Evolutionary conservation across 2,888 invertebrate genomes (phyloP), one percentile per base, ranked within the genome.

Genomic region (Gastracanthus pulcherrimus): DNA sequence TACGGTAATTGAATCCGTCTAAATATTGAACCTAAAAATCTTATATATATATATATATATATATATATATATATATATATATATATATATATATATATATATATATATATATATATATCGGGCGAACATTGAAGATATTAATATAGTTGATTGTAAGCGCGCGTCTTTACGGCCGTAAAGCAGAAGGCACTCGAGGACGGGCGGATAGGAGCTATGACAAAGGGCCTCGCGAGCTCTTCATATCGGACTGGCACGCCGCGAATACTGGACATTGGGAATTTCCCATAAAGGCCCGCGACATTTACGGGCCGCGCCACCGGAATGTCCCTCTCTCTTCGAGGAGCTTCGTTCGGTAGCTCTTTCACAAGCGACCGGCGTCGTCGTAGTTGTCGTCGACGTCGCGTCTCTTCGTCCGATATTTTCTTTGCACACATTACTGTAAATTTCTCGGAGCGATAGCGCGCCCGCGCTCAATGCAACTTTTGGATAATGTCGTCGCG

Each of bases 241-340:
- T 72, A 72, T 60, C 71, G 55, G 23, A 51, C n/a, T n/a, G 51
- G 72, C 58, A 29, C 45, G 58, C 60, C 34, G 72, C 34, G 31
- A 45, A 74, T 62, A 62, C 19, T 75, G 66, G 66, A 75, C 75
- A 75, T 64, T 29, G 75, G 66, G 75, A 75, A 75, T 75, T 75
- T 66, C 51, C 75, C 38, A 75, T 75, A 75, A 75, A 62, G 62
- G 16, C 62, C 16, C 34, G 23, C 31, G 31, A 31, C 38, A 23
- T 31, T 45, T 29, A 72, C 58, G 58, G 72, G 16, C 19, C 45
- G n/a, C 45, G 23, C 55, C 11, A 2, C 16, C n/a, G 55, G 71
- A 71, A 71, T 71, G 70, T 70, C 51, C n/a, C n/a, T n/a, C n/a
- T n/a, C 29, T 67, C 45, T 38, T 16, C 26, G 23, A 23, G 1